Percentiles rank a stretch among this genome's conserved stretches.
Evolutionary conservation across 2,797 vertebrate genomes (phyloP).

Genomic region (Arctocebus calabarensis): DNA sequence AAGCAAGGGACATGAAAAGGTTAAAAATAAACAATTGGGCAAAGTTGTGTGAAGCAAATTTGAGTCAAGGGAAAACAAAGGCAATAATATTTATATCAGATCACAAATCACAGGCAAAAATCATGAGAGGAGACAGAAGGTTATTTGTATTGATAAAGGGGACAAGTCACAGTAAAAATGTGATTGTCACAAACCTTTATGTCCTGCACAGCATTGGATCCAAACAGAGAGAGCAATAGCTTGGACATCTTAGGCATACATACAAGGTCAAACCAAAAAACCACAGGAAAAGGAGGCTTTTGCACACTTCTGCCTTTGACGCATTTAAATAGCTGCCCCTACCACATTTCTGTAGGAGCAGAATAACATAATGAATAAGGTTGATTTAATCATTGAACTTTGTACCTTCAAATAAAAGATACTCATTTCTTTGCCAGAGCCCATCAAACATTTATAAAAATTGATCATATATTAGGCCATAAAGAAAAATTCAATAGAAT

Average conservation of each 20-base stretch:
- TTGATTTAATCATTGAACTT: constrained; percentile 70
- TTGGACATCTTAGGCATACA: not conserved
- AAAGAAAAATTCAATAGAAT: constrained; percentile 66
- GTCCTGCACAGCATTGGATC: not conserved
- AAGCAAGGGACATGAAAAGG: not conserved
- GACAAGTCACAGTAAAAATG: not conserved
- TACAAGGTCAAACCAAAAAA: not conserved
- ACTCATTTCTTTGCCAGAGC: constrained; percentile 56
- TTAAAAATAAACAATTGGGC: not conserved
- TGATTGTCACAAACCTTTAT: not conserved
- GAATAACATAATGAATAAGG: constrained; percentile 56
- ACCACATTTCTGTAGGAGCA: not conserved
- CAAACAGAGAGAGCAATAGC: too few species aligned
- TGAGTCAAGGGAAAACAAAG: not conserved
- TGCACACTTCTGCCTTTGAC: not conserved
- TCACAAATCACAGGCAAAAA: not conserved
- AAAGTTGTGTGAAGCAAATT: not conserved
- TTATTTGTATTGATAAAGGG: not conserved
- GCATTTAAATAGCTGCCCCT: not conserved
- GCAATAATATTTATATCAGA: not conserved
- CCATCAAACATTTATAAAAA: constrained; percentile 79
- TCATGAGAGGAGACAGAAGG: not conserved
- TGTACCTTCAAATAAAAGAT: constrained; percentile 62
- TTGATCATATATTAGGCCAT: constrained; percentile 70
- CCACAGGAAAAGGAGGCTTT: not conserved